Evolutionary conservation across 2,888 invertebrate genomes (phyloP).

Genomic region (Rhimphoctona megacephalus): DNA sequence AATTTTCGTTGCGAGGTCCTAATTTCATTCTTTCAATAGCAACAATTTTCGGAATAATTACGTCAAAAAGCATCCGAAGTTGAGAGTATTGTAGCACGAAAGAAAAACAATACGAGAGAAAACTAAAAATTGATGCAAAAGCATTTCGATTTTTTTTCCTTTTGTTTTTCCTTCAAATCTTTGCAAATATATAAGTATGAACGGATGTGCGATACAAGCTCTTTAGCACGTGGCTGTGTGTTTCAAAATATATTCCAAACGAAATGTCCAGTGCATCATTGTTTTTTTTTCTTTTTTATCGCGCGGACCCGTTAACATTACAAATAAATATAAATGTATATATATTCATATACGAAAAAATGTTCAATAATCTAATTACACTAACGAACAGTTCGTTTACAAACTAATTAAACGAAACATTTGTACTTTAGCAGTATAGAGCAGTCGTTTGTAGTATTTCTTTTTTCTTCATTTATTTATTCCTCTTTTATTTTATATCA

Average conservation of each 20-base stretch:
- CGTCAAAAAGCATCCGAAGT: conserved; percentile 41
- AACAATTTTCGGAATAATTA: conserved; percentile 35
- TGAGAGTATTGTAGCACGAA: conserved; percentile 34
- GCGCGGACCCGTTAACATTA: conserved; percentile 61
- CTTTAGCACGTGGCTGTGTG: conserved; percentile 13
- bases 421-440: conserved; percentile 85
- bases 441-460: conserved; percentile 83
- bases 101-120: conserved; percentile 19
- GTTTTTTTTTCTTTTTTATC: conserved; percentile 6
- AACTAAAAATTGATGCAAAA: conserved; percentile 34
- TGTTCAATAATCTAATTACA: conserved; percentile 71
- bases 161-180: not conserved
- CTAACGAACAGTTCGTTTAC: conserved; percentile 75
- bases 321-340: conserved; percentile 73
- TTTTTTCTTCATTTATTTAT: conserved; percentile 74
- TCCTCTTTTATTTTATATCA: conserved; percentile 43
- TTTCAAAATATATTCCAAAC: conserved; percentile 5
- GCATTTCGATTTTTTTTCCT: not conserved
- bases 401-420: conserved; percentile 84
- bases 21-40: conserved; percentile 52
- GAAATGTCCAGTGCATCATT: conserved; percentile 46
- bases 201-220: conserved; percentile 50
- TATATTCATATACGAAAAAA: conserved; percentile 68
- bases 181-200: conserved; percentile 27
- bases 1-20: conserved; percentile 59